These are phyloP conservation scores for Teinopalpus imperialis DNA, from an alignment of 2,888 invertebrate genomes.

Conservation along the genomic window DNA sequence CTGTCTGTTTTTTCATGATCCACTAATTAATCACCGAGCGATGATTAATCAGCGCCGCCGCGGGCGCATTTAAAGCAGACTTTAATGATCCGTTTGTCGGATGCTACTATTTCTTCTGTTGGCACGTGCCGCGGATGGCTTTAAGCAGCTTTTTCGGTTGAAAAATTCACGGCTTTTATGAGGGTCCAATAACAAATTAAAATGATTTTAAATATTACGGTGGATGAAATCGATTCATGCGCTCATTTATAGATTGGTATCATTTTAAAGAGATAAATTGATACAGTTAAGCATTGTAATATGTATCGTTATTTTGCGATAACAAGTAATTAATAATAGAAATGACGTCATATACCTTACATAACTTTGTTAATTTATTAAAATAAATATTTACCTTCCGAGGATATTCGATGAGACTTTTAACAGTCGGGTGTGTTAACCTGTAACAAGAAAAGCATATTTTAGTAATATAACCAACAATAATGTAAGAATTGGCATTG, in stretches of 20 bases:
- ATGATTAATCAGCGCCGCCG: conserved; percentile 70
- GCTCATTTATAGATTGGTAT: conserved; percentile 6
- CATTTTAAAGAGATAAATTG: background rate
- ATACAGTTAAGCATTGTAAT: no score
- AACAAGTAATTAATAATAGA: background rate
- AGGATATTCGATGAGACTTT: background rate
- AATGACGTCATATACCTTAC: no score
- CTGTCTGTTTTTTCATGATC: conserved; percentile 36
- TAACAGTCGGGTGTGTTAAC: conserved; percentile 31
- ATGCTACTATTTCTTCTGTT: conserved; percentile 54
- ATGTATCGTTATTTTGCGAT: background rate
- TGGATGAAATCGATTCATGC: background rate
- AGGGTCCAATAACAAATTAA: conserved; percentile 37
- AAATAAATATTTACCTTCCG: conserved; percentile 3
- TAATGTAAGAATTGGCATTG: conserved; percentile 35
- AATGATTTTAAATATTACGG: conserved; percentile 8
- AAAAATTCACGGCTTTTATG: conserved; percentile 49
- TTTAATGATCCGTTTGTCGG: conserved; percentile 71
- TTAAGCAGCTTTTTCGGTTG: conserved; percentile 48
- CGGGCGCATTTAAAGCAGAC: conserved; percentile 61
- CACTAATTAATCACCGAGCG: conserved; percentile 60
- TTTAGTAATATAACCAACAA: conserved; percentile 31
- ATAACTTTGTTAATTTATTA: background rate
- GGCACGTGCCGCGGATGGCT: conserved; percentile 55
- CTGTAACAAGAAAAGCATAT: conserved; percentile 50